Evolutionary conservation across 2,888 invertebrate genomes (phyloP), one percentile per base, ranked within the genome.

Genomic region (Drosophila meridionalis): DNA sequence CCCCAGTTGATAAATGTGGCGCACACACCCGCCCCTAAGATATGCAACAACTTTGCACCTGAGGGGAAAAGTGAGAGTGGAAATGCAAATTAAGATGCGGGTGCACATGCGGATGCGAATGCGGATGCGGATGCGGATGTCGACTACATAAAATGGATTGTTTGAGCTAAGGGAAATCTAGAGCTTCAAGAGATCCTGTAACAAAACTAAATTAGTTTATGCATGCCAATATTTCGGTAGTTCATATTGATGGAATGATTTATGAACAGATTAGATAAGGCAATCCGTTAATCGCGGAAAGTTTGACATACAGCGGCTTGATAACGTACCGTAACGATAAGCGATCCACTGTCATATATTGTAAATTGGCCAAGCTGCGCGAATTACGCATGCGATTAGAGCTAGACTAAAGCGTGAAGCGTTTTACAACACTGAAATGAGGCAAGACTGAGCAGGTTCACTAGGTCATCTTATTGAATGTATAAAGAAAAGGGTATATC

Each of bases 31-130:
- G 57, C 52, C 78, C 61, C 11, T 34, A 43, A 73, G 56, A 48
- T 78, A 73, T 66, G 68, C 64, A 79, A 61, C 57, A 38, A n/a
- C 40, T 75, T 57, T 53, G 6, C 28, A 6, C 40, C 40, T 28
- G 43, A 26, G 50, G 36, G 34, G 28, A 20, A 40, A 61, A 55
- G 48, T 45, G 56, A 66, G 40, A 30, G 50, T n/a, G 28, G 28
- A 26, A 14, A 58, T 45, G 34, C 40, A 56, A 56, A 56, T 56
- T n/a, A 6, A 20, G 14, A 6, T 30, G 56, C 47, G 30, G 3
- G 26, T 42, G 42, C 34, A 43, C 8, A 36, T 53, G n/a, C 36
- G 5, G 11, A 20, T 58, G 59, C 28, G 30, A 7, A 48, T 30
- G 48, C 43, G 55, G 6, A 28, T 55, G 26, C 40, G 28, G n/a